Percentiles rank a stretch among this genome's conserved stretches.
These are phyloP conservation scores for Falco biarmicus DNA, from an alignment of 2,797 vertebrate genomes.

Conservation along the genomic window DNA sequence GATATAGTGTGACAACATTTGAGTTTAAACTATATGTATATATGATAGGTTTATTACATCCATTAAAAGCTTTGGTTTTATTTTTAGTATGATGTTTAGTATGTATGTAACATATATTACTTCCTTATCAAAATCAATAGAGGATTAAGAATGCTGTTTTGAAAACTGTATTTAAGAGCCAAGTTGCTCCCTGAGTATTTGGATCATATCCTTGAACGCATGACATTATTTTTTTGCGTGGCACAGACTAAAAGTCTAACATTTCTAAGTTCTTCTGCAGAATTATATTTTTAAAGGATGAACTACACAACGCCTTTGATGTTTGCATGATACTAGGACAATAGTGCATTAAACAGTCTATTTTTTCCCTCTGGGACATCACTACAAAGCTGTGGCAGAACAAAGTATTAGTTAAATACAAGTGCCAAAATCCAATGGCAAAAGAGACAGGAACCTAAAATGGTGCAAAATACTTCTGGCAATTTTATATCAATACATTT, in stretches of 20 bases:
- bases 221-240: neutral
- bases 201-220: neutral
- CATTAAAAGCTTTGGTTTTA: neutral
- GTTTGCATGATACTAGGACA: neutral
- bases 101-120: neutral
- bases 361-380: neutral
- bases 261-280: neutral
- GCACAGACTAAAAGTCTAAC: neutral
- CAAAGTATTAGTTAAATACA: slow-evolving; percentile 25
- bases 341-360: neutral
- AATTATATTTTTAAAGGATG: neutral
- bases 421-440: slow-evolving; percentile 7
- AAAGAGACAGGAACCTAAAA: slow-evolving; percentile 1
- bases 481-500: slow-evolving; percentile 8
- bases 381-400: slow-evolving; percentile 4
- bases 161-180: neutral
- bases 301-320: neutral
- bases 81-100: neutral
- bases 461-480: slow-evolving; percentile 6
- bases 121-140: neutral
- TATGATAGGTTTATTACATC: neutral
- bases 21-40: neutral
- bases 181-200: neutral
- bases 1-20: neutral
- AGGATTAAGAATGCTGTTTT: neutral